A percentile compares a stretch with the other conserved stretches of the same genome.
phyloP scores from a whole-genome alignment of 2,113 vertebrate species.

The Australoheros scitulus region DNA sequence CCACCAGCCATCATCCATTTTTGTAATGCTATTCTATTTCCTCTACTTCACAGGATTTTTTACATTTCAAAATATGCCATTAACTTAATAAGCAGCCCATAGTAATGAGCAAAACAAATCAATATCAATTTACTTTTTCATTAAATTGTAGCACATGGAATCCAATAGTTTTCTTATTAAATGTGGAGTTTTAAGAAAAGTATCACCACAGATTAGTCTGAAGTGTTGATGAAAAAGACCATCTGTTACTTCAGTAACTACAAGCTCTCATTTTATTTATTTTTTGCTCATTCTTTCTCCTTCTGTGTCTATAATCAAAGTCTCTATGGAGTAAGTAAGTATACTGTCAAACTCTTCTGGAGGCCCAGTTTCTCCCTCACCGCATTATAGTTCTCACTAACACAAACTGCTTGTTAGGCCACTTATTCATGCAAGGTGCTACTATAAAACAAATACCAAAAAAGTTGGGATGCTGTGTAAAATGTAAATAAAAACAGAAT shows the following conservation, averaged over 20 bases:
- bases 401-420: background rate
- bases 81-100: background rate
- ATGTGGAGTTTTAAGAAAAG: background rate
- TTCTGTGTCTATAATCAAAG: background rate
- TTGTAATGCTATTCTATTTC: background rate
- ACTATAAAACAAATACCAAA: background rate
- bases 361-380: background rate
- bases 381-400: background rate
- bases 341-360: background rate
- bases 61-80: background rate
- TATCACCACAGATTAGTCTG: background rate
- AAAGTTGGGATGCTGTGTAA: background rate
- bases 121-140: background rate
- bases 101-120: background rate
- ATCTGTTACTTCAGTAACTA: conserved; percentile 18
- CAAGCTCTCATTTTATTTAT: background rate
- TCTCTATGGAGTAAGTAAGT: background rate
- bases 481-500: background rate
- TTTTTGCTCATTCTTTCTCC: background rate
- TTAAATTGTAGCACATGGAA: background rate
- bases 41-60: background rate
- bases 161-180: background rate
- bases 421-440: background rate
- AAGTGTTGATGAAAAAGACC: background rate
- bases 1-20: background rate